Evolutionary conservation across 2,888 invertebrate species (phyloP).

Genomic region (Chymomyza fuscimana): DNA sequence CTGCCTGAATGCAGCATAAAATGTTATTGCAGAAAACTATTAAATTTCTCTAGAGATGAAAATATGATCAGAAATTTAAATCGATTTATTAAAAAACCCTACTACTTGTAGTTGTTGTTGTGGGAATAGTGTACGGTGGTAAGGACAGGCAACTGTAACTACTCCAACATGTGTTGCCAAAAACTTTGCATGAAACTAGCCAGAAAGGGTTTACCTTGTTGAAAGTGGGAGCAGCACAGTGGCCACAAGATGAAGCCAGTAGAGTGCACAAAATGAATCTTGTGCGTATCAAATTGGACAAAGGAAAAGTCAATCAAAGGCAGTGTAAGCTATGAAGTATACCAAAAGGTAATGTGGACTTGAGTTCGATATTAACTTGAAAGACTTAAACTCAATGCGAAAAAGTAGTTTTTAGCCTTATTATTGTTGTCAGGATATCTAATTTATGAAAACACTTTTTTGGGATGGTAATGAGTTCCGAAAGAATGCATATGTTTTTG

Average conservation of each 20-base stretch:
- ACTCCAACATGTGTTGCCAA: slow-evolving; percentile 58
- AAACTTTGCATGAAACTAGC: slow-evolving; percentile 38
- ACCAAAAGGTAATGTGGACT: too few species aligned
- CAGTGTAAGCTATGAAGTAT: neutral
- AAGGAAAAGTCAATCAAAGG: neutral
- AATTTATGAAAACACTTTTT: too few species aligned
- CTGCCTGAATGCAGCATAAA: slow-evolving; percentile 44
- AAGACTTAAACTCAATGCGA: too few species aligned
- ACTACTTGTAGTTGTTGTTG: slow-evolving; percentile 31
- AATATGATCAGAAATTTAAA: slow-evolving; percentile 77
- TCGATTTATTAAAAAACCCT: slow-evolving; percentile 76
- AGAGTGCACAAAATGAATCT: slow-evolving; percentile 27
- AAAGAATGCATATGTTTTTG: too few species aligned
- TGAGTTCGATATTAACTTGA: too few species aligned
- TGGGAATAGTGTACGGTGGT: slow-evolving; percentile 28
- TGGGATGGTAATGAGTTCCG: too few species aligned
- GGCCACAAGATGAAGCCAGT: slow-evolving; percentile 23
- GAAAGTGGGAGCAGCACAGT: slow-evolving; percentile 10
- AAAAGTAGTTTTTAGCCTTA: too few species aligned
- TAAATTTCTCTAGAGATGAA: slow-evolving; percentile 74
- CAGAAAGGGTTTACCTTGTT: slow-evolving; percentile 21
- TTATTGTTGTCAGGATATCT: too few species aligned
- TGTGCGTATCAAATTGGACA: neutral
- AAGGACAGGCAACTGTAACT: slow-evolving; percentile 22
- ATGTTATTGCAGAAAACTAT: slow-evolving; percentile 71